Evolutionary conservation across 2,797 vertebrate species (phyloP).

Genomic region (Simalia tracyae): DNA sequence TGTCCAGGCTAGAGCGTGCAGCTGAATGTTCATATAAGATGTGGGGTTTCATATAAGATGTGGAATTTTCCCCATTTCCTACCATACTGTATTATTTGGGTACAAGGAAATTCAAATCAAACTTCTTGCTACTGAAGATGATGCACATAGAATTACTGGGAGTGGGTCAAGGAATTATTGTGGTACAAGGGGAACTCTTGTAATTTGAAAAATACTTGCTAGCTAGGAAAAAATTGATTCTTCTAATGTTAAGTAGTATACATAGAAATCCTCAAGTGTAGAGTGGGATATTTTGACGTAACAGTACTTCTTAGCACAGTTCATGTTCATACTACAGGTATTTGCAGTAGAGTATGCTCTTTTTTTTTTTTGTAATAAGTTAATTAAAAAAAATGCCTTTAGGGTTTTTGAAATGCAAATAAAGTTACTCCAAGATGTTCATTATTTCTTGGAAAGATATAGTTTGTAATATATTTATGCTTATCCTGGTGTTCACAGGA

Average conservation of each 20-base stretch:
- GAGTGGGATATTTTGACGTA: not conserved
- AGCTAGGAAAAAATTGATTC: slow-evolving; percentile 33
- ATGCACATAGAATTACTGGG: no score
- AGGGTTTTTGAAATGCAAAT: slow-evolving; percentile 35
- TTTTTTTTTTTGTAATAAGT: slow-evolving; percentile 32
- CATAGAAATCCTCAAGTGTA: slow-evolving; percentile 20
- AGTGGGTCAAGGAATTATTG: no score
- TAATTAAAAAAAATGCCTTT: slow-evolving; percentile 31
- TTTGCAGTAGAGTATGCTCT: slow-evolving; percentile 14
- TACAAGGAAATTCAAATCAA: no score
- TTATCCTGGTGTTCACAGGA: slow-evolving; percentile 22
- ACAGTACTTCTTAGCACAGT: not conserved
- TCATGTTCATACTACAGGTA: not conserved
- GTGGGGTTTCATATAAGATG: no score
- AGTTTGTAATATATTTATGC: slow-evolving; percentile 44
- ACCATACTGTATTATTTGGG: no score
- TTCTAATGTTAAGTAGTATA: not conserved
- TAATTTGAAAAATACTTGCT: slow-evolving; percentile 50
- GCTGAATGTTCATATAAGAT: no score
- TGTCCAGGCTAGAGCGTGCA: not conserved
- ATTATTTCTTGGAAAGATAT: slow-evolving; percentile 40
- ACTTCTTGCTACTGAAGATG: no score
- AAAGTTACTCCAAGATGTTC: slow-evolving; percentile 47
- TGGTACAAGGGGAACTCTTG: slow-evolving; percentile 4
- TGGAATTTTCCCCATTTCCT: no score